Evolutionary conservation across 2,888 invertebrate genomes (phyloP), one percentile per base, ranked within the genome.

Genomic region (Stenodera caucasica): DNA sequence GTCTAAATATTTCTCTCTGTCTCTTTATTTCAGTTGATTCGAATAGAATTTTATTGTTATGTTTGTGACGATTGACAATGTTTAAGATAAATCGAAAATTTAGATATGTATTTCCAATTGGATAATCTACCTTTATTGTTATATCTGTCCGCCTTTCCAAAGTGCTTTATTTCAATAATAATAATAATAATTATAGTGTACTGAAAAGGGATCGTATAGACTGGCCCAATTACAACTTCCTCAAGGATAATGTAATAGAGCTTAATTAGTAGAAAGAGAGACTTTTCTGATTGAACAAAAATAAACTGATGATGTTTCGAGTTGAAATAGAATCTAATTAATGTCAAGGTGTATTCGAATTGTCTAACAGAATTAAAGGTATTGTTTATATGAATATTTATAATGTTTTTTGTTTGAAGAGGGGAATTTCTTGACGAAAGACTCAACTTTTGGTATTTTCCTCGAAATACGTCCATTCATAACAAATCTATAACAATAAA

Each of bases 31-130:
- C 57, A 5, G 12, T 61, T 66, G 68, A 67, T 69, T 71, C 68
- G 61, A 62, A 45, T 61, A 65, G 63, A 62, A 71, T 70, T 76
- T 76, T 76, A 77, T 77, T 75, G 73, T 77, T 75, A 77, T 76
- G 65, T 71, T 64, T 61, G 67, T 61, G 68, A 72, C 72, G 72
- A 75, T 74, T 76, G 77, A 76, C 76, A 75, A 72, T 74, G 69
- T 68, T 73, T 72, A 66, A 76, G 75, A 77, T 77, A 77, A 76
- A 74, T 72, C 66, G 73, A 66, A 70, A 71, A 73, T 76, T 73
- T 70, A 73, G 75, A 76, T 76, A 74, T 67, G 72, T 72, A 23
- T 12, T 12, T 72, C 71, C 71, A 70, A 72, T 72, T 73, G 70
- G 70, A 74, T 67, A 72, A 74, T 72, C 67, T 67, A 67, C 66